Percentiles rank a stretch among this genome's conserved stretches.
phyloP scores from a whole-genome alignment of 1,140 invertebrate genomes.

The Leptopilina boulardi region DNA sequence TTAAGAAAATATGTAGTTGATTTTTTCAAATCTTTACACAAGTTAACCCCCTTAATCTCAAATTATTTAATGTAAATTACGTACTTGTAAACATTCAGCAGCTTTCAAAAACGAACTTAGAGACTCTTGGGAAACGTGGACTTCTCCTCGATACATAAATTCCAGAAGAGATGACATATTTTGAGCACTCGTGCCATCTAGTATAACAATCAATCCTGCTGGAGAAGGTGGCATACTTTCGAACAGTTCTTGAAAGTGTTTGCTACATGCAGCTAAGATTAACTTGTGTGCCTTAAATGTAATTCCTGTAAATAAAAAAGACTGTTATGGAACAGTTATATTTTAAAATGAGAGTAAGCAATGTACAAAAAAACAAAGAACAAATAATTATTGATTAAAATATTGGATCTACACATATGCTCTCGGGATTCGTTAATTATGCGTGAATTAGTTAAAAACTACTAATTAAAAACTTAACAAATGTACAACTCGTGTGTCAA shows the following conservation, averaged over 20 bases:
- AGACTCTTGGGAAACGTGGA: constrained; percentile 92
- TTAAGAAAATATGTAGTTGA: no score
- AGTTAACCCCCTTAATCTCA: no score
- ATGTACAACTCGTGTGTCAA: no score
- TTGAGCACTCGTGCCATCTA: constrained; percentile 90
- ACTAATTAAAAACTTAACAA: no score
- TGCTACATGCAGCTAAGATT: constrained; percentile 94
- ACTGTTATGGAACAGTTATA: not conserved
- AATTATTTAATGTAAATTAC: constrained; percentile 30
- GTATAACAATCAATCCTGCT: constrained; percentile 88
- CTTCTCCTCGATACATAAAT: constrained; percentile 96
- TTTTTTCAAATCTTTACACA: no score
- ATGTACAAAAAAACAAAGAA: no score
- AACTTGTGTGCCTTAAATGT: constrained; percentile 94
- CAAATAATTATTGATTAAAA: no score
- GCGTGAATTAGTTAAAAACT: no score
- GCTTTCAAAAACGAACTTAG: constrained; percentile 93
- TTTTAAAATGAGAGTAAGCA: not conserved
- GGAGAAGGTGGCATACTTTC: constrained; percentile 89
- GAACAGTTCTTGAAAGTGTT: constrained; percentile 94
- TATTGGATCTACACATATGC: no score
- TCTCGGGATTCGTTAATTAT: no score
- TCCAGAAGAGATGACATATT: constrained; percentile 93
- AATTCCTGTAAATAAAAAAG: constrained; percentile 81
- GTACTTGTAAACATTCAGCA: constrained; percentile 90